Base-by-base conservation (phyloP, 2,797 vertebrate species). In the Crocidura indochinensis region DNA sequence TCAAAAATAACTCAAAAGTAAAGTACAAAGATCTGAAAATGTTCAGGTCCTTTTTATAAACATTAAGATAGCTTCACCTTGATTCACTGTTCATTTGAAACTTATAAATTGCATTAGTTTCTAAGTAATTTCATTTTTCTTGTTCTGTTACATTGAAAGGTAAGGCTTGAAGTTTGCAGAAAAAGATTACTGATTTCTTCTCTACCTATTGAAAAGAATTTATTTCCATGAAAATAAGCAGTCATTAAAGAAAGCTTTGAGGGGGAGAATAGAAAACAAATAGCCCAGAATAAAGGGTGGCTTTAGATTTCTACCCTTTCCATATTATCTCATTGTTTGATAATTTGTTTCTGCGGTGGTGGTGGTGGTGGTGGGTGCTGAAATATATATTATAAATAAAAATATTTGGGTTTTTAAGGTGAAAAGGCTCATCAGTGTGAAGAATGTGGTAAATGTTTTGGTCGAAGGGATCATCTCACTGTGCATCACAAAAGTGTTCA, bases 371-470 rank as follows among this genome's bases (percentile, higher is more conserved):
- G 9, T 56, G 65, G n/a, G 46, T 44, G 10, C 17, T 79, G 47
- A 82, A 83, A 46, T 93, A n/a, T 29, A 4, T 82, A 51, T 79
- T 72, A 68, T 90, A 51, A 38, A 86, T 72, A 9, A 88, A 87
- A 90, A 6, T 22, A 62, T 53, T 51, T 87, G 73, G 87, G 65
- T 94, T 91, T 96, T 89, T 46, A 53, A 99, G 99, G 99, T 90
- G 99, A 99, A 97, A 99, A 99, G 97, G 99, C 99, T 1, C 99
- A 99, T 97, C 99, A 99, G 74, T 99, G 99, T 97, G 99, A 99
- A 96, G 99, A 99, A 92, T 99, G 99, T 96, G 99, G 99, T 15
- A 99, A 99, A 93, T 99, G 99, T 95, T 99, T 99, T 97, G 98
- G 99, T 46, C 98, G 99, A 60, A 98, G 99, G 51, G 99, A 99